Evolutionary conservation across 2,113 vertebrate genomes (phyloP).

Genomic region (Spilogale gracilis): DNA sequence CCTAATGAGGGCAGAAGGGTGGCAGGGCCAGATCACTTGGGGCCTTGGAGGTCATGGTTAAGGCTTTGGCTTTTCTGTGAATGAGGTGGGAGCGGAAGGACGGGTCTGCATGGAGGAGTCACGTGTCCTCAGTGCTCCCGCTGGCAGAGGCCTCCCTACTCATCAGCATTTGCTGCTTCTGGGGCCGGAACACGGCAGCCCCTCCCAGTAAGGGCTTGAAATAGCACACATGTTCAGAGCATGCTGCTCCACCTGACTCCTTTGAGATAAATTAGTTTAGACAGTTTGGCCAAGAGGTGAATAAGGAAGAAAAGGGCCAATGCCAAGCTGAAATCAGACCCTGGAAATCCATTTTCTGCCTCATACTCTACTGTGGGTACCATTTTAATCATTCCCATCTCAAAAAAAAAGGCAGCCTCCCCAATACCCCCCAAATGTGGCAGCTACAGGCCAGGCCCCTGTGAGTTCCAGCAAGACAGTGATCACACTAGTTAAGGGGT

Average conservation of each 20-base stretch:
- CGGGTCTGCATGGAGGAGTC: neutral
- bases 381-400: neutral
- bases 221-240: neutral
- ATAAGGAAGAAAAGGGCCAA: neutral
- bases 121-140: accelerated
- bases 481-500: neutral
- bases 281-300: conserved; percentile 48
- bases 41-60: neutral
- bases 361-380: accelerated
- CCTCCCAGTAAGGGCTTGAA: neutral
- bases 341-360: neutral
- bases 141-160: neutral
- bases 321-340: neutral
- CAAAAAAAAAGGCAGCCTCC: neutral
- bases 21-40: neutral
- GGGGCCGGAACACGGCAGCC: neutral
- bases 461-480: neutral
- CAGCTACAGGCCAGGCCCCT: neutral
- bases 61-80: neutral
- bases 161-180: neutral
- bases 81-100: accelerated
- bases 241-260: neutral
- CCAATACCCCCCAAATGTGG: neutral
- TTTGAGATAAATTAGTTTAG: neutral
- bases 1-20: neutral